Evolutionary conservation across 2,888 invertebrate species (phyloP).

Genomic region (Drosophila subsilvestris): DNA sequence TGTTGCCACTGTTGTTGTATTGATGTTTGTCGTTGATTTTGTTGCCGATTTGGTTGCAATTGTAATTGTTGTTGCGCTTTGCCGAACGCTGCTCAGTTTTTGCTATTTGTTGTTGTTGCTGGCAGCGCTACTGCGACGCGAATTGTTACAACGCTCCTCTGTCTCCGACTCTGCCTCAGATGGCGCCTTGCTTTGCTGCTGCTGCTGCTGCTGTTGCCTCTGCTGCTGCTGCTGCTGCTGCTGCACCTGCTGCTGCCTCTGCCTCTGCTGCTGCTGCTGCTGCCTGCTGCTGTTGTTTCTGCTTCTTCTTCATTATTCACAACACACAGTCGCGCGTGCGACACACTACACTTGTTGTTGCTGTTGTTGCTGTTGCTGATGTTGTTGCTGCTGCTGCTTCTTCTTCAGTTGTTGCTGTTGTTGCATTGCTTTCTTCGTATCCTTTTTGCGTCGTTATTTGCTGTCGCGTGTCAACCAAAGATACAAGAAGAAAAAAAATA

Average conservation of each 20-base stretch:
- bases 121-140: constrained; percentile 70
- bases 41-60: constrained; percentile 19
- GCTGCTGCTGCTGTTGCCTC: constrained; percentile 26
- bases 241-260: constrained; percentile 29
- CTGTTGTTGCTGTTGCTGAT: constrained; percentile 36
- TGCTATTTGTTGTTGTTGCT: constrained; percentile 73
- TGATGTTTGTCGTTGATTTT: constrained; percentile 32
- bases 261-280: constrained; percentile 68
- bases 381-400: constrained; percentile 27
- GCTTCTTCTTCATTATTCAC: constrained; percentile 78
- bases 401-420: constrained; percentile 10
- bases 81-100: constrained; percentile 78
- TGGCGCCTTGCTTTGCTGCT: constrained; percentile 46
- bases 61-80: constrained; percentile 62
- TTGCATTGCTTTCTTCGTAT: constrained; percentile 40
- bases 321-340: constrained; percentile 65
- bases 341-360: constrained; percentile 63
- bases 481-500: neutral
- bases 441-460: constrained; percentile 1
- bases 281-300: constrained; percentile 74
- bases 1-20: constrained; percentile 6
- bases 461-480: neutral
- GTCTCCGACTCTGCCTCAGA: constrained; percentile 56
- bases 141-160: constrained; percentile 53
- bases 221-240: constrained; percentile 39